Evolutionary conservation across 2,113 vertebrate genomes (phyloP), one percentile per base, ranked within the genome.

Genomic region (Geococcyx californianus): DNA sequence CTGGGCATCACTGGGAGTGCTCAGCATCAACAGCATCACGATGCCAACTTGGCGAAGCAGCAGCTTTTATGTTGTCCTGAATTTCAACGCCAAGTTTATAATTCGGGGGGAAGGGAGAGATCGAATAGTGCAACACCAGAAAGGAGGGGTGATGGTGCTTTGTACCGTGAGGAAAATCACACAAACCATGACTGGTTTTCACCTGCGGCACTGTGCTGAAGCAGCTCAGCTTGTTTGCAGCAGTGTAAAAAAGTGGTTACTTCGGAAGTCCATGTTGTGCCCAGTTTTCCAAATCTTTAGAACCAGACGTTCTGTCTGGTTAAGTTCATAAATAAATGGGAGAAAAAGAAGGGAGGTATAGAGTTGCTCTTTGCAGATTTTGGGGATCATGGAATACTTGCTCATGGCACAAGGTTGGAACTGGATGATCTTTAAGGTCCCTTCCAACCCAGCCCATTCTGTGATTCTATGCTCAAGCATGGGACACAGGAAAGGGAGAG

Each of bases 1-100:
- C 44, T 54, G 56, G 56, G 44, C 1, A 1, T 38, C n/a, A 12
- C 59, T 16, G 29, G 59, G 24, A 73, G 13, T 1, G 0, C 47
- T 73, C 59, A 24, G 54, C 11, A 33, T 33, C 45, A 11, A 11
- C 0, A 4, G 31, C 23, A 21, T 17, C 67, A 68, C 11, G 23
- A 19, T 2, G 2, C 33, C 17, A 51, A 13, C 16, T 20, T 31
- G 34, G 23, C 1, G 1, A 15, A 77, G 52, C 42, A 45, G 54
- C 49, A 63, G 62, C 69, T 87, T 81, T 17, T 38, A 9, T 28
- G 11, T 8, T 33, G 3, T 6, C 31, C 28, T 23, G 58, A 3
- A 51, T 77, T 52, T 78, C 78, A 47, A 47, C 42, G 33, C 10
- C 38, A 51, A 52, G 58, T 31, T 33, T 51, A 9, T 34, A 28